Evolutionary conservation across 2,113 vertebrate genomes (phyloP).

Genomic region (Oryzias woworae): DNA sequence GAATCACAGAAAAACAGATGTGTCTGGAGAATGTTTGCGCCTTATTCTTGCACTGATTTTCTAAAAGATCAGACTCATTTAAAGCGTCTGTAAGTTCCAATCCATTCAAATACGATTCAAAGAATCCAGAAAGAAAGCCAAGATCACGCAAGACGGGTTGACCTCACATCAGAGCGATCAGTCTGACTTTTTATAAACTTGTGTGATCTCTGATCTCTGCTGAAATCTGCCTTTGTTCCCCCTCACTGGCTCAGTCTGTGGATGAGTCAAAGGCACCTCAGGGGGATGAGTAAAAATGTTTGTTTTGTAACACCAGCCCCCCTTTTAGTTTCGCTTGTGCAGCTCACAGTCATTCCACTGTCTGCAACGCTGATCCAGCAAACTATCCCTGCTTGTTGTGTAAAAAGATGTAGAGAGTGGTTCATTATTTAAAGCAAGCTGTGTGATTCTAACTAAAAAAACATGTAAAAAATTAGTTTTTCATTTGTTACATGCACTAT

Average conservation of each 20-base stretch:
- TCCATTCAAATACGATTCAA: not conserved
- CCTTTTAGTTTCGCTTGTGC: slow-evolving; percentile 42
- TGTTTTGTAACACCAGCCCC: slow-evolving; percentile 50
- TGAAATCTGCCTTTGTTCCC: slow-evolving; percentile 51
- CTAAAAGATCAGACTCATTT: slow-evolving; percentile 2
- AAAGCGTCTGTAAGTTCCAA: slow-evolving; percentile 9
- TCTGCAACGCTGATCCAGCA: slow-evolving; percentile 24
- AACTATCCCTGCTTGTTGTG: slow-evolving; percentile 23
- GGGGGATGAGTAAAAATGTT: slow-evolving; percentile 27
- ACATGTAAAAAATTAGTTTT: not conserved
- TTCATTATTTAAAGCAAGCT: slow-evolving; percentile 11
- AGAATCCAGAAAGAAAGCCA: not conserved
- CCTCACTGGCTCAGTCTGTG: slow-evolving; percentile 42
- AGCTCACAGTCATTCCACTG: slow-evolving; percentile 7
- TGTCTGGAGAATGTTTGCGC: slow-evolving; percentile 31
- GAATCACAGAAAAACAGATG: slow-evolving; percentile 23
- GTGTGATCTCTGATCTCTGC: slow-evolving; percentile 37
- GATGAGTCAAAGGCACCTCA: slow-evolving; percentile 42
- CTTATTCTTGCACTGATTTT: slow-evolving; percentile 11
- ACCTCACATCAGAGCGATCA: slow-evolving; percentile 22
- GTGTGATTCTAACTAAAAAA: not conserved
- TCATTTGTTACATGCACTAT: not conserved
- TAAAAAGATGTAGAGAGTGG: not conserved
- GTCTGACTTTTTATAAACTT: slow-evolving; percentile 39
- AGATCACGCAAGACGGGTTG: slow-evolving; percentile 5